Conservation (phyloP, 1,140 invertebrate species). For the Drosophila santomea region DNA sequence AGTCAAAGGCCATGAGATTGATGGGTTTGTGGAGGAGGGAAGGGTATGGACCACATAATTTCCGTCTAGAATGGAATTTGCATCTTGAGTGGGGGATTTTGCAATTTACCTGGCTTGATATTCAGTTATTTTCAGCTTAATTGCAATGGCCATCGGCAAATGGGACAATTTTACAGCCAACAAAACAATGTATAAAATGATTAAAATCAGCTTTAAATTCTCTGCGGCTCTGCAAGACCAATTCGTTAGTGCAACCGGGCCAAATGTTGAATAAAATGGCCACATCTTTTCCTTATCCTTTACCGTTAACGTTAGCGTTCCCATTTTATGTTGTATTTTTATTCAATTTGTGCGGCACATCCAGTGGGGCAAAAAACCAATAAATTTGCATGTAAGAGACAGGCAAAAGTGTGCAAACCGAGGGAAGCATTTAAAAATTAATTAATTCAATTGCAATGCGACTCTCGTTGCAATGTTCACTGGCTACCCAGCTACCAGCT, state of each 20-base stretch:
- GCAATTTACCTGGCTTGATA: slow-evolving; percentile 14
- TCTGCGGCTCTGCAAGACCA: background rate
- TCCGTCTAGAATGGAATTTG: slow-evolving; percentile 13
- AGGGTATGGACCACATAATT: slow-evolving; percentile 23
- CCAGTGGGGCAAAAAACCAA: slow-evolving; percentile 45
- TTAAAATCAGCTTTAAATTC: slow-evolving; percentile 10
- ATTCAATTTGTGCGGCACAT: slow-evolving; percentile 52
- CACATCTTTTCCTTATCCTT: slow-evolving; percentile 33
- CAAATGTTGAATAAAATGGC: slow-evolving; percentile 16
- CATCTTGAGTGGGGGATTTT: background rate
- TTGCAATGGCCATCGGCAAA: slow-evolving; percentile 16
- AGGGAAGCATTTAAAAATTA: slow-evolving; percentile 68
- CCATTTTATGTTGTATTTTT: slow-evolving; percentile 47
- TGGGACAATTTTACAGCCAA: slow-evolving; percentile 6
- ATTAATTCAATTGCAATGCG: slow-evolving; percentile 73
- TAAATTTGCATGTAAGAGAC: slow-evolving; percentile 71
- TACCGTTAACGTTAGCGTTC: background rate
- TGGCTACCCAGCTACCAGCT: background rate
- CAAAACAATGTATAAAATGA: slow-evolving; percentile 17
- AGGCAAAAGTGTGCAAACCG: slow-evolving; percentile 36
- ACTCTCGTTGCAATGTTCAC: slow-evolving; percentile 45
- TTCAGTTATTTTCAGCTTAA: slow-evolving; percentile 13
- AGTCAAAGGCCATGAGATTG: slow-evolving; percentile 36
- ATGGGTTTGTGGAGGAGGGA: background rate
- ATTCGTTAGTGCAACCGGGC: slow-evolving; percentile 3